Conservation (phyloP, 2,888 invertebrate species). For the Cantharis lateralis region DNA sequence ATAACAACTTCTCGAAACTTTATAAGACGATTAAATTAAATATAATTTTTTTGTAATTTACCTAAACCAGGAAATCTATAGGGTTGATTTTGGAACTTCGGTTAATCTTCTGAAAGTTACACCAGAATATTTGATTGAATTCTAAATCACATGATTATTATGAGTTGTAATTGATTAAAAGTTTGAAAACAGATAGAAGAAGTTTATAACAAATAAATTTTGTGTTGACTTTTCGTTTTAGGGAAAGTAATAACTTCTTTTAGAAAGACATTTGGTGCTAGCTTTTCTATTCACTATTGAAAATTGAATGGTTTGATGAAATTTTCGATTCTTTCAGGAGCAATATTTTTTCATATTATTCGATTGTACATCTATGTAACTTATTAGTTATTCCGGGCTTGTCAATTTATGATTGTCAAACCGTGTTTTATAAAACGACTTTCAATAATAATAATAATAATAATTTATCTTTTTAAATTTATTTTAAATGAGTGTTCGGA, state of each 20-base stretch:
- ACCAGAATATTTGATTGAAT: not conserved
- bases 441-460: not conserved
- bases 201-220: conserved; percentile 14
- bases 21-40: not conserved
- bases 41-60: not conserved
- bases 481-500: not conserved
- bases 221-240: conserved; percentile 12
- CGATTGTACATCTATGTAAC: not conserved
- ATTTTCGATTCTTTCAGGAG: conserved; percentile 5
- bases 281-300: conserved; percentile 20
- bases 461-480: not conserved
- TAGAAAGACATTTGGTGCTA: conserved; percentile 22
- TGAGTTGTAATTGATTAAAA: not conserved
- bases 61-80: not conserved
- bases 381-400: not conserved
- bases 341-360: not conserved
- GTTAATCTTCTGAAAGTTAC: not conserved
- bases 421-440: not conserved
- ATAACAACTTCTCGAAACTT: not conserved
- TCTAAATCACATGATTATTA: not conserved
- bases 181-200: not conserved
- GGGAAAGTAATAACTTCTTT: conserved; percentile 17
- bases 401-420: not conserved
- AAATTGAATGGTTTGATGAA: conserved; percentile 27
- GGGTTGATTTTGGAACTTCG: not conserved